Conservation (phyloP, 2,888 invertebrate species). For the Sphaerophoria taeniata region DNA sequence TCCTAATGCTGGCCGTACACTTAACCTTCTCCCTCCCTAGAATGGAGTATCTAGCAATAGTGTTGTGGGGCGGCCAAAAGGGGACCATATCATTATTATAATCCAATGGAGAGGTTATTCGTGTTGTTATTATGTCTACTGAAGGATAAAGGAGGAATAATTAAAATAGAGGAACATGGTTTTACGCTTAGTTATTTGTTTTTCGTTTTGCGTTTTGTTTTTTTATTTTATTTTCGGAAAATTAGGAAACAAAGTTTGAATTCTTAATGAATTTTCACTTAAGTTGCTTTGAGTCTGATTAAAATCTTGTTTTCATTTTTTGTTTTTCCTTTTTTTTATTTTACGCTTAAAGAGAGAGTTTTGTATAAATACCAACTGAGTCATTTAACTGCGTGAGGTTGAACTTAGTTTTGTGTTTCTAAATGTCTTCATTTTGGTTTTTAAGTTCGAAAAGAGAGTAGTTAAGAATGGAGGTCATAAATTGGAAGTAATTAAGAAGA, state of each 20-base stretch:
- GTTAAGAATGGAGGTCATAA: conserved; percentile 3
- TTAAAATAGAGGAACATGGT: conserved; percentile 37
- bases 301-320: conserved; percentile 6
- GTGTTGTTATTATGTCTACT: background rate
- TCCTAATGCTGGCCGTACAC: background rate
- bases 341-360: background rate
- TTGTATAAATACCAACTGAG: too few species aligned
- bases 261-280: conserved; percentile 39
- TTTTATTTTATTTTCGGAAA: background rate
- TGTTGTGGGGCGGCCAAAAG: background rate
- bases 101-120: conserved; percentile 21
- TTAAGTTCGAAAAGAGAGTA: background rate
- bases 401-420: background rate
- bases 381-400: background rate
- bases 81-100: conserved; percentile 11
- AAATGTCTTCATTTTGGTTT: conserved; percentile 16
- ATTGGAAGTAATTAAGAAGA: conserved; percentile 14
- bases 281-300: conserved; percentile 16
- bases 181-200: conserved; percentile 33
- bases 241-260: conserved; percentile 33
- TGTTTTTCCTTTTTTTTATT: background rate
- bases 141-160: conserved; percentile 23
- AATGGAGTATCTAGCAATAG: background rate
- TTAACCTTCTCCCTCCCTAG: background rate
- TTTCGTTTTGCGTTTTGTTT: background rate